phyloP scores from a whole-genome alignment of 1,140 invertebrate species.

The Cydia amplana region DNA sequence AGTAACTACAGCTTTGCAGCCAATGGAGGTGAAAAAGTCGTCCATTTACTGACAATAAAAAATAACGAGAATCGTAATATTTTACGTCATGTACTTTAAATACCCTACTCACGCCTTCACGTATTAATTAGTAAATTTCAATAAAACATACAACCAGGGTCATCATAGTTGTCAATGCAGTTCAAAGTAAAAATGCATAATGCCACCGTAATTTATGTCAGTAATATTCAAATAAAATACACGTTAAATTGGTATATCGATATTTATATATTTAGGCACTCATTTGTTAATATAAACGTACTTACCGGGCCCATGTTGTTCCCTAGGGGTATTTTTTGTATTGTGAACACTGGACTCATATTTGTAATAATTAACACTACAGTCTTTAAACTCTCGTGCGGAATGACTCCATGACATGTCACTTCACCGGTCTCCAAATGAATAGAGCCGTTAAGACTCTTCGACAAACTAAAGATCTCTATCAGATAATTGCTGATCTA shows the following conservation, averaged over 20 bases:
- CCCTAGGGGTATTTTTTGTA: slow-evolving; percentile 54
- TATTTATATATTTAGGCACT: not conserved
- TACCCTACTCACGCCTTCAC: no score
- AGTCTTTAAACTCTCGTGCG: slow-evolving; percentile 32
- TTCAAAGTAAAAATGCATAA: not conserved
- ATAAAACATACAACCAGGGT: no score
- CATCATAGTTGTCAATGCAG: no score
- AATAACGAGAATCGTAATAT: no score
- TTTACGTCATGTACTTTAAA: no score
- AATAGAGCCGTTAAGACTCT: slow-evolving; percentile 60
- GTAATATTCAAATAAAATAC: not conserved
- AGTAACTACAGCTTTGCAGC: no score
- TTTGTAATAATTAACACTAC: slow-evolving; percentile 35
- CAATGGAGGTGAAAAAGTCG: no score
- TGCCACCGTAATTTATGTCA: not conserved
- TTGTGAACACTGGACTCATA: slow-evolving; percentile 63
- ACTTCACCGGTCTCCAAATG: slow-evolving; percentile 51
- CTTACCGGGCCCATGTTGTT: slow-evolving; percentile 57
- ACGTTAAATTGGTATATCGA: not conserved
- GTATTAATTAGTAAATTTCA: no score
- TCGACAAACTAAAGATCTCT: slow-evolving; percentile 62
- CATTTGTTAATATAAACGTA: slow-evolving; percentile 27
- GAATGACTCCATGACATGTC: slow-evolving; percentile 45
- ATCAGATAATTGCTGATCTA: slow-evolving; percentile 63
- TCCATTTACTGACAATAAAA: no score